Evolutionary conservation across 2,888 invertebrate genomes (phyloP).

Genomic region (Liposcelis brunnea): DNA sequence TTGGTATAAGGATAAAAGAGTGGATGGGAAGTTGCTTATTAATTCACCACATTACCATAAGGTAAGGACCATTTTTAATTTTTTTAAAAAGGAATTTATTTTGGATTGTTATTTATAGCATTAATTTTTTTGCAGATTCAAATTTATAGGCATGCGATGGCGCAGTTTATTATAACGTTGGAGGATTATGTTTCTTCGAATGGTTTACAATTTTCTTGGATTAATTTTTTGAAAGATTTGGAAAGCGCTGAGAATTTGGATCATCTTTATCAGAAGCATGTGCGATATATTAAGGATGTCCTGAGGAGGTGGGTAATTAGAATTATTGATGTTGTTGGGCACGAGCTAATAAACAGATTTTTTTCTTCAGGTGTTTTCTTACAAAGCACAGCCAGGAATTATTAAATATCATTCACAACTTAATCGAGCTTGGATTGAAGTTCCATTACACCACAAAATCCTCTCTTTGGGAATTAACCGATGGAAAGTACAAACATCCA

Average conservation of each 20-base stretch:
- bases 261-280: constrained; percentile 53
- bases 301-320: constrained; percentile 36
- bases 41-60: constrained; percentile 3
- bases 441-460: constrained; percentile 3
- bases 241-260: constrained; percentile 47
- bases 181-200: constrained; percentile 63
- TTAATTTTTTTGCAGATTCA: constrained; percentile 30
- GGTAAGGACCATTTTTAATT: not conserved
- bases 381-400: constrained; percentile 3
- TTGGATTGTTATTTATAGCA: not conserved
- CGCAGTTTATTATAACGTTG: constrained; percentile 53
- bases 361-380: constrained; percentile 5
- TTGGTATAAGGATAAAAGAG: constrained; percentile 6
- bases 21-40: not conserved
- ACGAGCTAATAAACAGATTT: no score
- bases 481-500: not conserved
- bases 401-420: not conserved
- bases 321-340: not conserved
- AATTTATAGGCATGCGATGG: constrained; percentile 54
- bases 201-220: constrained; percentile 58
- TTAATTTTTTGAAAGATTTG: constrained; percentile 49
- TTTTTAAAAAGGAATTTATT: no score
- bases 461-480: not conserved
- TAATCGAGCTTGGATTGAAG: constrained; percentile 3
- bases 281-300: constrained; percentile 55